Conservation (phyloP, 2,888 invertebrate genomes). For the Cataglyphis altisquamis region DNA sequence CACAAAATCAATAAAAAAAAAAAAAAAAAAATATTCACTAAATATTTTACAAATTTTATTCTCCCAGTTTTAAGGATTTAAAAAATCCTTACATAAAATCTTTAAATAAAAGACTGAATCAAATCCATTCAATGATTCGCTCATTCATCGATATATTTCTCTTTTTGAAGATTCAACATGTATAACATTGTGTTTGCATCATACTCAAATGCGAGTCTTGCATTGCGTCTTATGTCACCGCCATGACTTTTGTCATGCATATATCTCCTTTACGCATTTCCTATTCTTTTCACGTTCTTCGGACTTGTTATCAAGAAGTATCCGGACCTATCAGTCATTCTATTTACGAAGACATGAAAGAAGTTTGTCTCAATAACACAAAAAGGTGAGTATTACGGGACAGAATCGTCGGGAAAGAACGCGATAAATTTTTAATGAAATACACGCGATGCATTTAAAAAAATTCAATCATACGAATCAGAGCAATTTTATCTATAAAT, state of each 20-base stretch:
- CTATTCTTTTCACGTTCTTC: slow-evolving; percentile 49
- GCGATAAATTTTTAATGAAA: background rate
- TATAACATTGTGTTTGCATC: slow-evolving; percentile 11
- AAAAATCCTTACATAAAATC: no score
- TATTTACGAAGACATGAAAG: slow-evolving; percentile 15
- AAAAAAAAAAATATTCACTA: background rate
- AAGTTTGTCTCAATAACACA: background rate
- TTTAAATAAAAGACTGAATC: background rate
- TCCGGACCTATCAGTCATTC: slow-evolving; percentile 32
- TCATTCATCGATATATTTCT: background rate
- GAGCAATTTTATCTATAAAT: background rate
- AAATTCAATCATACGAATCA: background rate
- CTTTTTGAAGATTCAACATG: slow-evolving; percentile 1
- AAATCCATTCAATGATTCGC: background rate
- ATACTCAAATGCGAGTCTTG: slow-evolving; percentile 35
- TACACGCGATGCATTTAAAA: background rate
- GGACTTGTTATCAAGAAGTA: slow-evolving; percentile 23
- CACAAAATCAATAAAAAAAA: background rate
- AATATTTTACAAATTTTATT: background rate
- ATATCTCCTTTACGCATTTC: slow-evolving; percentile 23
- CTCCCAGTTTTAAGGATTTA: background rate
- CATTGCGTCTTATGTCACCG: slow-evolving; percentile 11
- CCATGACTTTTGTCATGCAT: slow-evolving; percentile 18
- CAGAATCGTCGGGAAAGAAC: background rate
- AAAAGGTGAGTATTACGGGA: background rate